These are phyloP conservation scores for Sparidentex hasta DNA, from an alignment of 2,797 vertebrate species.

Conservation along the genomic window DNA sequence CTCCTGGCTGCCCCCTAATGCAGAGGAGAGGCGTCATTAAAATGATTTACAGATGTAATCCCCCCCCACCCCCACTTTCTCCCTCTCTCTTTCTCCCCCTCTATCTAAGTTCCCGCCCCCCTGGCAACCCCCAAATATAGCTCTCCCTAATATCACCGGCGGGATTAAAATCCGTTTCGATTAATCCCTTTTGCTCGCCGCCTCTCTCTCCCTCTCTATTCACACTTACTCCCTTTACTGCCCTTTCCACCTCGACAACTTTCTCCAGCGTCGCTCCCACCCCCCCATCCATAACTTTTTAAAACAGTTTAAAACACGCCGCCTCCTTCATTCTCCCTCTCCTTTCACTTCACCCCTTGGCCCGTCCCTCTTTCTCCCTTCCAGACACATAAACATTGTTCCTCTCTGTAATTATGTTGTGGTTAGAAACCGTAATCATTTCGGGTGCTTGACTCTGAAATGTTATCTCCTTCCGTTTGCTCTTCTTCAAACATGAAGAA, in stretches of 20 bases:
- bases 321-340: slow-evolving; percentile 5
- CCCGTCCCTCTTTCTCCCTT: slow-evolving; percentile 8
- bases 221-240: slow-evolving; percentile 43
- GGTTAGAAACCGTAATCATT: slow-evolving; percentile 60
- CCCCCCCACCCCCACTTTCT: slow-evolving; percentile 26
- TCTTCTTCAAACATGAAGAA: slow-evolving; percentile 33
- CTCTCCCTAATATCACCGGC: slow-evolving; percentile 70
- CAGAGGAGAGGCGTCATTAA: slow-evolving; percentile 79
- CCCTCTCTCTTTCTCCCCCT: not conserved
- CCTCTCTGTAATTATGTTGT: slow-evolving; percentile 61
- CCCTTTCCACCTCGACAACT: slow-evolving; percentile 62
- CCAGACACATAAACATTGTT: slow-evolving; percentile 46
- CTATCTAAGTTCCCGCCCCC: slow-evolving; percentile 47
- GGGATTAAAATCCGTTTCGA: slow-evolving; percentile 73
- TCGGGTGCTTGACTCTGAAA: slow-evolving; percentile 34
- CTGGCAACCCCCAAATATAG: slow-evolving; percentile 64
- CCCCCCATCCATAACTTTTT: slow-evolving; percentile 29
- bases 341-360: slow-evolving; percentile 16
- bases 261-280: slow-evolving; percentile 3
- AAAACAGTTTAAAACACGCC: slow-evolving; percentile 46
- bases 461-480: slow-evolving; percentile 53
- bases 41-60: slow-evolving; percentile 81
- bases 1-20: slow-evolving; percentile 76
- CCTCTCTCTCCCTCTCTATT: slow-evolving; percentile 22
- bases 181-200: slow-evolving; percentile 69